phyloP scores from a whole-genome alignment of 2,888 invertebrate species.

The Thelaira solivaga region DNA sequence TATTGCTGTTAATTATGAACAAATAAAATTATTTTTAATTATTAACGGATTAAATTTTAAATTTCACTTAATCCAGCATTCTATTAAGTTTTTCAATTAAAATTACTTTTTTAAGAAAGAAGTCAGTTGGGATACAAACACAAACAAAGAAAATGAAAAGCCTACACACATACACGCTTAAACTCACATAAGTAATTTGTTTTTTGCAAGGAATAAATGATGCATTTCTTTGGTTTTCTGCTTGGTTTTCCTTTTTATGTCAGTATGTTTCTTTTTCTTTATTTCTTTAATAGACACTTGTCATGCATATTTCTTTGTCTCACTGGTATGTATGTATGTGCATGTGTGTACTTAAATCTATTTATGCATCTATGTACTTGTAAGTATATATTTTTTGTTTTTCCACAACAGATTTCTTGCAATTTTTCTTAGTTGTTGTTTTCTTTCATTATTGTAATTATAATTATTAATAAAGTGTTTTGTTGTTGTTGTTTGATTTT shows the following conservation, averaged over 20 bases:
- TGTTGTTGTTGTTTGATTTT: constrained; percentile 19
- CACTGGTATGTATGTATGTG: not conserved
- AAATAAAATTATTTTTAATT: no score
- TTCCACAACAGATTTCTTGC: not conserved
- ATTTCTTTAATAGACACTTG: constrained; percentile 6
- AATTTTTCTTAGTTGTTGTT: constrained; percentile 10
- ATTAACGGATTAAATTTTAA: constrained; percentile 22
- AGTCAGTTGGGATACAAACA: no score
- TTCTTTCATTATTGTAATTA: constrained; percentile 24
- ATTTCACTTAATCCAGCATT: no score
- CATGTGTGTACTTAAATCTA: no score
- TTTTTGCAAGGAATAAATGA: not conserved
- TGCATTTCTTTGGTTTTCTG: not conserved
- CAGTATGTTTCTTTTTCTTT: not conserved
- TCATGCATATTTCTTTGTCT: constrained; percentile 11
- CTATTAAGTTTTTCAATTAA: no score
- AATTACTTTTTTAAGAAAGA: no score
- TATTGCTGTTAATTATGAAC: no score
- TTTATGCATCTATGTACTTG: no score
- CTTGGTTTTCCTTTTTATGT: no score
- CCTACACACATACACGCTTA: no score
- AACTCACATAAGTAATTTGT: not conserved
- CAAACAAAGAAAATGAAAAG: no score
- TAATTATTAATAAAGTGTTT: constrained; percentile 20
- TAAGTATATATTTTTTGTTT: no score